Evolutionary conservation across 2,797 vertebrate genomes (phyloP).

Genomic region (Schizothorax lantsangensis): DNA sequence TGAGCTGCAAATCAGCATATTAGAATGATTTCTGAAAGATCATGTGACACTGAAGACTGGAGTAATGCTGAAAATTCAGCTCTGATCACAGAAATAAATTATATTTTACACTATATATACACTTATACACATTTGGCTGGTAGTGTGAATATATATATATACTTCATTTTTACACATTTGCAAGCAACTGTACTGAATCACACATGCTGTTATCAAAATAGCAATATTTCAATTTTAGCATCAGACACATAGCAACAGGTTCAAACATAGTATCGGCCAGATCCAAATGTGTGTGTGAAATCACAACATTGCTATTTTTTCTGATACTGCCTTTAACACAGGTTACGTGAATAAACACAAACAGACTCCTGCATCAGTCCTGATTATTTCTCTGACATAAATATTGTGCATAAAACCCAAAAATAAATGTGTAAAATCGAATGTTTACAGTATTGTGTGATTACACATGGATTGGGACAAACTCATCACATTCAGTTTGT

Average conservation of each 20-base stretch:
- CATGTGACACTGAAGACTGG: too few relatives aligned
- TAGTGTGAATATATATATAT: too few relatives aligned
- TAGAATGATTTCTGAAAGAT: too few relatives aligned
- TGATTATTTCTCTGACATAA: background rate
- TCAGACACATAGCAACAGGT: slow-evolving; percentile 1
- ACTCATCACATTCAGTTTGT: slow-evolving; percentile 25
- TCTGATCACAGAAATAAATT: too few relatives aligned
- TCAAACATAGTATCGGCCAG: background rate
- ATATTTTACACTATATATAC: too few relatives aligned
- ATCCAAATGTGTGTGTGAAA: background rate
- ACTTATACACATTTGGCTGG: too few relatives aligned
- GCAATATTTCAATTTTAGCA: background rate
- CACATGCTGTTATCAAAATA: slow-evolving; percentile 4
- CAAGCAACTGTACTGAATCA: background rate
- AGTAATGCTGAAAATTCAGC: too few relatives aligned
- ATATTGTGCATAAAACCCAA: background rate
- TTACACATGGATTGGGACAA: background rate
- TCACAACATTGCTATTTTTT: background rate
- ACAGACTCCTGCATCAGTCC: background rate
- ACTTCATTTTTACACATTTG: background rate
- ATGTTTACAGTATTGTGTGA: background rate
- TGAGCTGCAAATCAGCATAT: too few relatives aligned
- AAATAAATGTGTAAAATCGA: background rate
- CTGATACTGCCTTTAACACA: too few relatives aligned
- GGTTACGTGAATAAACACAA: background rate